Evolutionary conservation across 2,888 invertebrate species (phyloP).

Genomic region (Caenorhabditis japonica): DNA sequence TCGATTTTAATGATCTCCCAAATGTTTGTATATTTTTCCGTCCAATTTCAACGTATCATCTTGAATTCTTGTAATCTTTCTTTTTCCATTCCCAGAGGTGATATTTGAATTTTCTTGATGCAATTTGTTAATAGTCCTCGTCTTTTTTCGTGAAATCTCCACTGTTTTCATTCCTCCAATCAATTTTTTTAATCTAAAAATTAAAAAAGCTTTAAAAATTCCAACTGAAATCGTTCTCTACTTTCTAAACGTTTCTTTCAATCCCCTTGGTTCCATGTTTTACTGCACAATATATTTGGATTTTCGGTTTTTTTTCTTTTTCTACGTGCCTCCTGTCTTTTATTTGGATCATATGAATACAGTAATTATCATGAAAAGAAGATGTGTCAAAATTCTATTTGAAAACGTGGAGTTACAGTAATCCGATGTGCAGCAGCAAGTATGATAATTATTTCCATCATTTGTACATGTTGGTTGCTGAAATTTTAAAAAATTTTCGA

Average conservation of each 20-base stretch:
- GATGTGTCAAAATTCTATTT: too few relatives aligned
- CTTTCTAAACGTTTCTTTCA: neutral
- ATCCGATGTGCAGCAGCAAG: slow-evolving; percentile 40
- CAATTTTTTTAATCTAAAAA: slow-evolving; percentile 15
- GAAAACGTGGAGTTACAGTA: slow-evolving; percentile 22
- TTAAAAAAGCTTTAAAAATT: slow-evolving; percentile 22
- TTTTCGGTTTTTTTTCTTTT: neutral
- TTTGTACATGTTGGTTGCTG: slow-evolving; percentile 29
- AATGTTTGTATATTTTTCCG: slow-evolving; percentile 26
- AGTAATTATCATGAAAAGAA: too few relatives aligned
- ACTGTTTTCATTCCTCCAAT: neutral
- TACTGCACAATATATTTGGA: neutral
- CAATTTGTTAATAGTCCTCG: neutral
- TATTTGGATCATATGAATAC: too few relatives aligned
- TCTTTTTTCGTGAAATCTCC: neutral
- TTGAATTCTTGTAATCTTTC: slow-evolving; percentile 7
- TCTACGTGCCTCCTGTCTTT: neutral
- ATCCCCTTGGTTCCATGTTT: neutral
- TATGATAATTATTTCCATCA: slow-evolving; percentile 11
- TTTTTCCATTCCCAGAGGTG: slow-evolving; percentile 15
- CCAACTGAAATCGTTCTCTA: slow-evolving; percentile 27
- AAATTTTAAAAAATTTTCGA: too few relatives aligned
- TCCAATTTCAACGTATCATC: neutral
- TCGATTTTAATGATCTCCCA: neutral
- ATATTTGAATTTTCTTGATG: neutral